These are phyloP conservation scores for Aphidius ervi DNA, from an alignment of 1,140 invertebrate genomes.

Conservation along the genomic window DNA sequence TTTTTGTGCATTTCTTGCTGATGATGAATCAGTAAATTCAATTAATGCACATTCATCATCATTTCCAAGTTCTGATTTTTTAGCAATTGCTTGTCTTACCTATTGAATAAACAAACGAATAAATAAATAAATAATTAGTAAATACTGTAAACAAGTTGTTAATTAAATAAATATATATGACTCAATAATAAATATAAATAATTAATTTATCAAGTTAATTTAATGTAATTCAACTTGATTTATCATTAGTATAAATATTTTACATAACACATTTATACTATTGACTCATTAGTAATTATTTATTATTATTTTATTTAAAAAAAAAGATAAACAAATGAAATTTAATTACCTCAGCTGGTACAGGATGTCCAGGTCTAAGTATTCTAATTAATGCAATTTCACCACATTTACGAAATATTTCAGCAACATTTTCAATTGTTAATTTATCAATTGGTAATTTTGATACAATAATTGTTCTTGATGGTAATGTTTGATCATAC, in stretches of 20 bases:
- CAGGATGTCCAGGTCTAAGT: conserved; percentile 77
- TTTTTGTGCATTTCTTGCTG: conserved; percentile 74
- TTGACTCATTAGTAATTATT: too few relatives aligned
- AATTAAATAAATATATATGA: background rate
- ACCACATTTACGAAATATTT: conserved; percentile 80
- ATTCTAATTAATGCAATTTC: conserved; percentile 84
- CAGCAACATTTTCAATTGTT: conserved; percentile 81
- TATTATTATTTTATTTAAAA: too few relatives aligned
- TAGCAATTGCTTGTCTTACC: conserved; percentile 80
- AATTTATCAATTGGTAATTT: conserved; percentile 79
- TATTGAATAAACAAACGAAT: conserved; percentile 19
- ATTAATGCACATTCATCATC: conserved; percentile 82
- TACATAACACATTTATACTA: background rate
- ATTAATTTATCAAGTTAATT: background rate
- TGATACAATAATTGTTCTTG: conserved; percentile 83
- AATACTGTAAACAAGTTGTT: background rate
- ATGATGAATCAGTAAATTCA: conserved; percentile 84
- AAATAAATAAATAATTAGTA: background rate
- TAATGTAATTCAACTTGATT: background rate
- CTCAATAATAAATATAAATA: conserved; percentile 8
- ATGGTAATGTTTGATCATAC: conserved; percentile 86
- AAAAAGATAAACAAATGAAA: conserved; percentile 4
- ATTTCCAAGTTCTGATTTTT: conserved; percentile 76
- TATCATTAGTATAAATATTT: conserved; percentile 4
- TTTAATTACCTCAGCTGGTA: conserved; percentile 70